phyloP scores from a whole-genome alignment of 2,113 vertebrate genomes.

The Cepphus grylle region DNA sequence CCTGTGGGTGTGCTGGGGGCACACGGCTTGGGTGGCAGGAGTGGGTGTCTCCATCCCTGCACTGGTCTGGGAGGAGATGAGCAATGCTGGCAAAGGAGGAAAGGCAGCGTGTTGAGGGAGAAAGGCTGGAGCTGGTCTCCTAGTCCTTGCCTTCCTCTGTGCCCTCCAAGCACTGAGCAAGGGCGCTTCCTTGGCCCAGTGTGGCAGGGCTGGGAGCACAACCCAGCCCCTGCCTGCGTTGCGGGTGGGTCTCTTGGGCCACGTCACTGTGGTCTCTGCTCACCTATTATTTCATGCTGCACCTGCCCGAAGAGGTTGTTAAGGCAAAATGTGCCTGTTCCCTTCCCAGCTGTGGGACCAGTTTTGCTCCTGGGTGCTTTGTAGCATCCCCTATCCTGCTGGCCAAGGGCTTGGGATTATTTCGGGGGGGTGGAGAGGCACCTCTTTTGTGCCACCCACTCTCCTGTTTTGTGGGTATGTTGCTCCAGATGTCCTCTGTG shows the following conservation, averaged over 20 bases:
- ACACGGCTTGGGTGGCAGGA: neutral
- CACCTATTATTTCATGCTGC: neutral
- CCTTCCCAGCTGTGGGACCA: neutral
- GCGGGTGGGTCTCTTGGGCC: accelerated
- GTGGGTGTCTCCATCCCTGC: neutral
- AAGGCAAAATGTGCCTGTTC: neutral
- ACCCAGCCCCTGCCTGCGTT: neutral
- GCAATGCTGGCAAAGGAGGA: neutral
- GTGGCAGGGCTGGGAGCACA: neutral
- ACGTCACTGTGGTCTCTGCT: neutral
- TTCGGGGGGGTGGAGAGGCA: neutral
- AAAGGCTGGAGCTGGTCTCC: neutral
- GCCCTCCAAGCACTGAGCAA: neutral
- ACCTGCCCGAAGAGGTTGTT: neutral
- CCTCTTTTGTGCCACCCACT: neutral
- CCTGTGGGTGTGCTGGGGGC: neutral
- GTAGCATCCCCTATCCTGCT: neutral
- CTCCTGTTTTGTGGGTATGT: accelerated
- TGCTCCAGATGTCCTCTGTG: neutral
- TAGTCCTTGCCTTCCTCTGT: neutral
- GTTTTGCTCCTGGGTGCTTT: neutral
- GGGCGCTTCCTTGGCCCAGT: neutral
- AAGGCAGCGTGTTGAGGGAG: accelerated
- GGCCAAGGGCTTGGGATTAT: neutral
- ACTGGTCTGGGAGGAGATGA: neutral